Conservation (phyloP, 2,797 vertebrate genomes). For the Centropyge bicolor region DNA sequence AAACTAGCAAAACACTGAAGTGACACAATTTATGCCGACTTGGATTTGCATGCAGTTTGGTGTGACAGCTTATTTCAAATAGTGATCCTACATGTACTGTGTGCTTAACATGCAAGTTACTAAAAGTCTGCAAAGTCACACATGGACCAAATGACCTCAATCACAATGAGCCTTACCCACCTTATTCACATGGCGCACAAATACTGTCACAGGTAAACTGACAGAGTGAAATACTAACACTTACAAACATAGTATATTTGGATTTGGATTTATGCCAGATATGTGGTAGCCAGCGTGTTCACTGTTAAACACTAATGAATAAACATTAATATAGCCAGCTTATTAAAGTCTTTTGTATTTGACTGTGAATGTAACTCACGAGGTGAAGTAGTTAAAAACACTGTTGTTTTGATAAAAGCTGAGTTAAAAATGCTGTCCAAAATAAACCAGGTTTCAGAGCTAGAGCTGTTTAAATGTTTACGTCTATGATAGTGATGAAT, state of each 20-base stretch:
- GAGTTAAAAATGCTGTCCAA: background rate
- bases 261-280: background rate
- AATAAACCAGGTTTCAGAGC: background rate
- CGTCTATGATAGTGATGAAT: background rate
- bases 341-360: background rate
- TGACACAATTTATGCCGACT: background rate
- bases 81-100: background rate
- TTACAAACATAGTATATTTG: no score
- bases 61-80: background rate
- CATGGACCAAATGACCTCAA: background rate
- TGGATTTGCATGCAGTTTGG: conserved; percentile 40
- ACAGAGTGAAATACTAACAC: background rate
- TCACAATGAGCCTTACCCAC: background rate
- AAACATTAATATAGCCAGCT: conserved; percentile 11
- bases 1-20: conserved; percentile 26
- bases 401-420: conserved; percentile 26
- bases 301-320: background rate
- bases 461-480: background rate
- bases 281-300: background rate
- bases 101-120: background rate
- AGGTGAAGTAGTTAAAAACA: background rate
- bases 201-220: background rate
- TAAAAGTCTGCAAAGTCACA: background rate
- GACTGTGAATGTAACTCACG: background rate
- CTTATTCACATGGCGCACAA: background rate